These are phyloP conservation scores for Tetramorium parvispinum DNA, from an alignment of 1,140 invertebrate genomes.

Conservation along the genomic window DNA sequence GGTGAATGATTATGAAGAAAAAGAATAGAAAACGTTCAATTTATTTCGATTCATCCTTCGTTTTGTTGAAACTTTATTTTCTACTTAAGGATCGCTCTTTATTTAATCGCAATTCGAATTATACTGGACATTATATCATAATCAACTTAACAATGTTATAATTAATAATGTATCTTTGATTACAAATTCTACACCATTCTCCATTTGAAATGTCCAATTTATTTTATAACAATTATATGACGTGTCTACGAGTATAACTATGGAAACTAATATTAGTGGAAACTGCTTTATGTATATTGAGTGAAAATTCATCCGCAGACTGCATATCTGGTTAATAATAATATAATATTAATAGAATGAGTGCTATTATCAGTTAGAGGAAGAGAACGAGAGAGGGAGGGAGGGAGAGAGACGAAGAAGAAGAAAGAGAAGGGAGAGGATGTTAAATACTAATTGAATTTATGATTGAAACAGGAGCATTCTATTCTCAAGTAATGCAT, in stretches of 20 bases:
- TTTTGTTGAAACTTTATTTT: conserved; percentile 2
- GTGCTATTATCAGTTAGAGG: conserved; percentile 20
- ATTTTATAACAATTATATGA: conserved; percentile 7
- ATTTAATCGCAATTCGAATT: background rate
- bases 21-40: background rate
- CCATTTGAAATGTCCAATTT: background rate
- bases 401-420: background rate
- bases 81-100: background rate
- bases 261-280: conserved; percentile 1
- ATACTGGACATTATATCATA: background rate
- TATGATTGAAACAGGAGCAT: conserved; percentile 30
- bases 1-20: background rate
- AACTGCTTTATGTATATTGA: conserved; percentile 42
- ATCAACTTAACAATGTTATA: background rate
- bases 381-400: background rate
- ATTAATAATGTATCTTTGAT: conserved; percentile 1
- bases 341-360: conserved; percentile 48
- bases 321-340: conserved; percentile 20
- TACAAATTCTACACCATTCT: background rate
- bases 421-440: background rate
- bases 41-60: background rate
- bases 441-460: conserved; percentile 60
- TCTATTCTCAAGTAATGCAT: conserved; percentile 39
- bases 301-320: conserved; percentile 26
- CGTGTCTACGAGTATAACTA: conserved; percentile 9